Evolutionary conservation across 2,888 invertebrate species (phyloP), one percentile per base, ranked within the genome.

Genomic region (Phlogophora meticulosa): DNA sequence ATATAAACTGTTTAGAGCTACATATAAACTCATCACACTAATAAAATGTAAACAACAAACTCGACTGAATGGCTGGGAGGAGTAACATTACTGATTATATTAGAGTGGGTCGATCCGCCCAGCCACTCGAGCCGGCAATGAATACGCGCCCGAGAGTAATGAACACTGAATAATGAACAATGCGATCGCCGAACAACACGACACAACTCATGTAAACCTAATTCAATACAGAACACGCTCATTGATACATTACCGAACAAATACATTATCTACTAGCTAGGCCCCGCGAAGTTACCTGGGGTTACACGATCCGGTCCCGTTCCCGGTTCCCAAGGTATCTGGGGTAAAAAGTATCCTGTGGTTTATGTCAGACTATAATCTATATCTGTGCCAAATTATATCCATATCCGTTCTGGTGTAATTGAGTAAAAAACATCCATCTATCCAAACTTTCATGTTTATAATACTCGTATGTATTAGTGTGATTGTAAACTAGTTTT

Each of bases 151-250:
- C 58, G 65, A 69, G 80, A 73, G 81, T 85, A 85, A 85, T 85
- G 83, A 84, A 82, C 78, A 70, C 76, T 82, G 82, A 79, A 83
- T 85, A 85, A 84, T 81, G 76, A 82, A 81, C 72, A 77, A 67
- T 73, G 72, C 68, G 73, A 77, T 77, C 64, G 70, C 68, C 71
- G 73, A 84, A 83, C 81, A 83, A 79, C 80, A 72, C 71, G 70
- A 82, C 76, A 83, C 81, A 74, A 82, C 69, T 82, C 80, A 82
- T 76, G 72, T 71, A 69, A 73, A 62, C 76, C 83, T 83, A 78
- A 80, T 81, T 78, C 74, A 74, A 75, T 74, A 76, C 65, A 69
- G 56, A 69, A 64, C 59, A 51, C 51, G 55, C 51, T 69, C 59
- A 78, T 73, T 76, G 73, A 82, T 82, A 80, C 70, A 55, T 68